These are phyloP conservation scores for Helobdella robusta DNA, from an alignment of 2,888 invertebrate species.

Conservation along the genomic window DNA sequence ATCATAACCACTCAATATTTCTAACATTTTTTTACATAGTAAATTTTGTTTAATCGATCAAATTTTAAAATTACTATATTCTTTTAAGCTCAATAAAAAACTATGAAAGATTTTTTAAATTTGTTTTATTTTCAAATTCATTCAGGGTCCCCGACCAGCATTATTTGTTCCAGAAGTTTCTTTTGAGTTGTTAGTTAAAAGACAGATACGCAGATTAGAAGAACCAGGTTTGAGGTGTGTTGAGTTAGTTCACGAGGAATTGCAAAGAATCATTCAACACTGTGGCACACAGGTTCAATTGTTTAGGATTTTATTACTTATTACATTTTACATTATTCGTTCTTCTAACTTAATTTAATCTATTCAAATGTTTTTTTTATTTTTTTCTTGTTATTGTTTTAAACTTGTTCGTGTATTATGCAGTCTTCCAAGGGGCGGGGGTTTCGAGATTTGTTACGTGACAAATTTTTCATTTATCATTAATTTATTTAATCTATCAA, in stretches of 20 bases:
- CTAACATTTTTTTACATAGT: neutral
- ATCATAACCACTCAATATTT: no score
- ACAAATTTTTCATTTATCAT: no score
- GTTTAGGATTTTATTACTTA: no score
- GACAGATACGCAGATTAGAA: constrained; percentile 88
- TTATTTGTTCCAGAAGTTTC: constrained; percentile 66
- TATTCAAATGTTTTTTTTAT: no score
- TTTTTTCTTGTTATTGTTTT: no score
- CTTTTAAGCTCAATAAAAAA: neutral
- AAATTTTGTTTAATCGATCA: neutral
- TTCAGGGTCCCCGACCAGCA: constrained; percentile 54
- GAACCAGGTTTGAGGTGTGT: constrained; percentile 94
- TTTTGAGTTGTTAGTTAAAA: constrained; percentile 91
- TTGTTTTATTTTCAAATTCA: neutral
- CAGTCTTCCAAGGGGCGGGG: no score
- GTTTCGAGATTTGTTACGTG: no score
- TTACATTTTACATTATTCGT: no score
- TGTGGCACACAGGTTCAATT: constrained; percentile 82
- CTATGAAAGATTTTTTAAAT: neutral
- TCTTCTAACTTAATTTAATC: no score
- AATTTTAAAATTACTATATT: neutral
- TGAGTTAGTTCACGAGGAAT: constrained; percentile 79
- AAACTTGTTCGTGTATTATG: no score
- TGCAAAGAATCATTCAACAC: constrained; percentile 97
- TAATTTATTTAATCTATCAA: no score